Percentiles rank a stretch among this genome's conserved stretches.
Evolutionary conservation across 2,797 vertebrate genomes (phyloP).

Genomic region (Acanthurus tractus): DNA sequence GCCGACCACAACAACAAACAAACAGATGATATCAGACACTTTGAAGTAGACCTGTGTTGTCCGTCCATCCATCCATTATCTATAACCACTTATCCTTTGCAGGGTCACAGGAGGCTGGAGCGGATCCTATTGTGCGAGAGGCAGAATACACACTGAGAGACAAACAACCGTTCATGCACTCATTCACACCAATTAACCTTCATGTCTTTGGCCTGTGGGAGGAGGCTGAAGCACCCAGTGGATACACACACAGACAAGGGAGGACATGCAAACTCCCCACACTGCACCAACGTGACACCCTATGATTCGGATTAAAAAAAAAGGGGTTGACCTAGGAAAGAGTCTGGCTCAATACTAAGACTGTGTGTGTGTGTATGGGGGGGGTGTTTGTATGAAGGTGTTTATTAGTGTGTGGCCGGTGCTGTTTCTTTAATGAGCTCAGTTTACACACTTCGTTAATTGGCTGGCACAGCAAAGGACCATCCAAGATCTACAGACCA

Average conservation of each 20-base stretch:
- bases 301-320: neutral
- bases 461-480: conserved; percentile 76
- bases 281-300: neutral
- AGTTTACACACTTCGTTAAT: conserved; percentile 86
- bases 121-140: neutral
- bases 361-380: conserved; percentile 7
- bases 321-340: conserved; percentile 43
- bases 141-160: neutral
- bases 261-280: neutral
- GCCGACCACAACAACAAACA: conserved; percentile 35
- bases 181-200: neutral
- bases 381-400: conserved; percentile 37
- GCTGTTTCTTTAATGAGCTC: conserved; percentile 83
- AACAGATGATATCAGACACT: conserved; percentile 45
- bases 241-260: neutral
- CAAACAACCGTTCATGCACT: neutral
- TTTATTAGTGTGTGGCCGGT: conserved; percentile 46
- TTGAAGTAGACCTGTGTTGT: conserved; percentile 49
- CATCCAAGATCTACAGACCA: conserved; percentile 68
- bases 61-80: neutral
- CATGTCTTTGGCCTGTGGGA: too few species aligned
- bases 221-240: too few species aligned
- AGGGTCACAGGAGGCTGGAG: neutral
- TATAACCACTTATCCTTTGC: neutral
- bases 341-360: conserved; percentile 53